phyloP scores from a whole-genome alignment of 2,797 vertebrate genomes.

The Erpetoichthys calabaricus region DNA sequence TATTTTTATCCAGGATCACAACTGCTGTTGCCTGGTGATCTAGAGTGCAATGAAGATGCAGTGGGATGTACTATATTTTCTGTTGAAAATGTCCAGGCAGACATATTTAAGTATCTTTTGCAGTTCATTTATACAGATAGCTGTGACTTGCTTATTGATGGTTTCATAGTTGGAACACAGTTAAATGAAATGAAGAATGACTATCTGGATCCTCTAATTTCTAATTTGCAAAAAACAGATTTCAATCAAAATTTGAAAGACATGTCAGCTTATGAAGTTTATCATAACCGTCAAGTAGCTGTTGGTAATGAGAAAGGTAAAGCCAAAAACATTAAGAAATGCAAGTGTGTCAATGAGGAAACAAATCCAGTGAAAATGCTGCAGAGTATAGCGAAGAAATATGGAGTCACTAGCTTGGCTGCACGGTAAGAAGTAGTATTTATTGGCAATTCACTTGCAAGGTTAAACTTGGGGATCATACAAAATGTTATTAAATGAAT shows the following conservation, averaged over 20 bases:
- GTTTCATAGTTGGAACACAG: slow-evolving; percentile 49
- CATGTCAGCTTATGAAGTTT: slow-evolving; percentile 70
- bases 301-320: slow-evolving; percentile 57
- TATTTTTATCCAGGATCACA: slow-evolving; percentile 45
- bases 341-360: slow-evolving; percentile 41
- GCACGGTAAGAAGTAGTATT: slow-evolving; percentile 53
- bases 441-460: too few relatives aligned
- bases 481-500: too few relatives aligned
- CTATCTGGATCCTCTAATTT: slow-evolving; percentile 60
- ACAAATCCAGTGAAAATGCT: slow-evolving; percentile 72
- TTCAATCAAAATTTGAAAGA: slow-evolving; percentile 48
- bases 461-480: too few relatives aligned
- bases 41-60: slow-evolving; percentile 64
- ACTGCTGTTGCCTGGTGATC: slow-evolving; percentile 40
- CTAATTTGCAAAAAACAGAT: slow-evolving; percentile 61
- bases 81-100: slow-evolving; percentile 71
- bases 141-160: slow-evolving; percentile 76
- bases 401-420: slow-evolving; percentile 67
- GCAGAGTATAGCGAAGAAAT: slow-evolving; percentile 74
- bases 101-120: slow-evolving; percentile 69
- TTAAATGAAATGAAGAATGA: slow-evolving; percentile 40
- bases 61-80: slow-evolving; percentile 74
- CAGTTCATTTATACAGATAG: slow-evolving; percentile 86
- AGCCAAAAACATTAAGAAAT: slow-evolving; percentile 44
- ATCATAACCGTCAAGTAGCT: slow-evolving; percentile 58